Evolutionary conservation across 1,140 invertebrate genomes (phyloP), one percentile per base, ranked within the genome.

Genomic region (Drosophila paulistorum): DNA sequence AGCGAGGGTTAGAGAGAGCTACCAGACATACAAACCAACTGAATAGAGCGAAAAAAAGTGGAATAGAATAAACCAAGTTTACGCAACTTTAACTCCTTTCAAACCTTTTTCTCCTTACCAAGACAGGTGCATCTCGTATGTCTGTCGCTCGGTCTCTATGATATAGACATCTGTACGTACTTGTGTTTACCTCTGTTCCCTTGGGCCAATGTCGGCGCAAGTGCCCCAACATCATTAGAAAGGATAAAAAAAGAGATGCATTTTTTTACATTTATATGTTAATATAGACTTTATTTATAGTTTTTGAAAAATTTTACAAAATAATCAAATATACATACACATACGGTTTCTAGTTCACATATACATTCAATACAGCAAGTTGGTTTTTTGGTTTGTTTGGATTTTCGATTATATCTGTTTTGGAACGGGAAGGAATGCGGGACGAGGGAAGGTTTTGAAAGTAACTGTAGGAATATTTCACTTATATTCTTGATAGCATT

Each of bases 291-390:
- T 90, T 90, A 90, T 90, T 90, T 90, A 85, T 84, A 90, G 86
- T 90, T 90, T 90, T 90, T 90, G 81, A 90, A 90, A 90, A 90
- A 90, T 90, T 90, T 90, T 90, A 90, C 81, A 90, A 90, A 90
- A 90, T 90, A 90, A 90, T 85, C 77, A 90, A 89, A 85, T 85
- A 90, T 90, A 87, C 83, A 87, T 89, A 87, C 80, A 86, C 83
- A 89, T 82, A 87, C 83, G 84, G 84, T 77, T 77, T 80, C 86
- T 90, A 90, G 85, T 90, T 90, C 81, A 90, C 85, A 90, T 90
- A 90, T 90, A 89, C 84, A 90, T 90, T 79, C 81, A 89, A 87
- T 87, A 87, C 85, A 79, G 77, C 89, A 87, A 79, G 84, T 89
- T 72, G 30, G 30, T 30, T 30, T 30, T 30, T 30, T 5, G 6